Evolutionary conservation across 1,140 invertebrate species (phyloP), one percentile per base, ranked within the genome.

Genomic region (Leptinotarsa lineolata): DNA sequence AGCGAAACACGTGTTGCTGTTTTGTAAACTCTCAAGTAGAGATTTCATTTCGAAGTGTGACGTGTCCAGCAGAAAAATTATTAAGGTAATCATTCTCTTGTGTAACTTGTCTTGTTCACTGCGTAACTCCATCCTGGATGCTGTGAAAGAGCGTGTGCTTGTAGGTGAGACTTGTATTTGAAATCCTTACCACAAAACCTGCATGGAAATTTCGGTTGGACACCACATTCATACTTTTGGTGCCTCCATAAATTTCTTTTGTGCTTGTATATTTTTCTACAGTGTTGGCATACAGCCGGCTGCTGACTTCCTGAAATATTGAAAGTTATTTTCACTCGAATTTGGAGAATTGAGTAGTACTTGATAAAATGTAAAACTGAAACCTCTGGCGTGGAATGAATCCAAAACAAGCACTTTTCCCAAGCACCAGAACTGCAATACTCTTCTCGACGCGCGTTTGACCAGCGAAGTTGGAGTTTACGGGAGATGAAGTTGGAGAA

Each of bases 141-240:
- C n/a, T 54, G 48, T 4, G 39, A 15, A 45, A 22, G 4, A 45
- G 44, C 15, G 21, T 79, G 78, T 15, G 59, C 22, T 65, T 77
- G 69, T 22, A 78, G 67, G 73, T 78, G 72, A 45, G 72, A 69
- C 45, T 74, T 76, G 15, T 74, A 66, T 39, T 78, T 76, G 65
- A 79, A 79, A 22, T 71, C 68, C 30, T 70, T 77, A 2, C 45
- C 4, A 59, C 80, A 81, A 16, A 77, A 59, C 5, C 61, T 60
- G 76, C 87, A 87, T 48, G 84, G 79, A 72, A 88, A 87, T 83
- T 86, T 85, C 1, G 86, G 86, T 73, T 86, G 84, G 65, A 86
- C 86, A 15, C 86, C 86, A 74, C 86, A 88, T 77, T 87, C 87
- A 68, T 87, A 88, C 5, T 85, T 88, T 6, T 85, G 81, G 68